These are phyloP conservation scores for Phaethon lepturus DNA, from an alignment of 2,113 vertebrate species.

Conservation along the genomic window DNA sequence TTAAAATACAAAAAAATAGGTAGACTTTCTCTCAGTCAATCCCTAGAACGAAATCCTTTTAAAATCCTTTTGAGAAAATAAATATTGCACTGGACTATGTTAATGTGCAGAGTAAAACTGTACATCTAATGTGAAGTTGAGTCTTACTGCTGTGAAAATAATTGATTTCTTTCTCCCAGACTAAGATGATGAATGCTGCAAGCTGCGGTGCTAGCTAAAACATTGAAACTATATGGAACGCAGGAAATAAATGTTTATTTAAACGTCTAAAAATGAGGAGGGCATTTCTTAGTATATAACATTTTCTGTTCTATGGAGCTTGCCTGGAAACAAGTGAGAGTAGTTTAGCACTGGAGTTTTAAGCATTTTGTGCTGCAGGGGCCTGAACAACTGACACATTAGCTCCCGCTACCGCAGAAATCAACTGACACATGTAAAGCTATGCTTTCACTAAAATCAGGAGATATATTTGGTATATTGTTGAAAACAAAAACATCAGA, in stretches of 20 bases:
- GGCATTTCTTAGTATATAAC: not conserved
- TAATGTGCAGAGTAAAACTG: not conserved
- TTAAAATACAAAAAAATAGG: not conserved
- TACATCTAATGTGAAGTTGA: not conserved
- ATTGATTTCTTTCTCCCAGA: not conserved
- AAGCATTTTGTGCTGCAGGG: not conserved
- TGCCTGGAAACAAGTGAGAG: not conserved
- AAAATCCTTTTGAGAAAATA: not conserved
- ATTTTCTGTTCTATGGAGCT: not conserved
- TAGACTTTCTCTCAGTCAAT: not conserved
- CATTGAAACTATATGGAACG: not conserved
- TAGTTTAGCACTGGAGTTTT: not conserved
- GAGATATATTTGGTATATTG: not conserved
- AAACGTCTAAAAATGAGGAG: not conserved
- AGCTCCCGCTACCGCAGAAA: not conserved
- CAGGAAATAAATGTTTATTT: not conserved
- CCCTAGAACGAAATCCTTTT: not conserved
- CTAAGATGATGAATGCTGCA: not conserved
- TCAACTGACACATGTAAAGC: not conserved
- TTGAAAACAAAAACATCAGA: not conserved
- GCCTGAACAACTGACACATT: not conserved
- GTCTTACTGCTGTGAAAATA: not conserved
- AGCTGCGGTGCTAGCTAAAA: not conserved
- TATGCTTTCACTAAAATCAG: not conserved
- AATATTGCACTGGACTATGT: not conserved